Percentiles rank a stretch among this genome's conserved stretches.
phyloP scores from a whole-genome alignment of 2,888 invertebrate genomes.

The Thysanoteuthis rhombus region DNA sequence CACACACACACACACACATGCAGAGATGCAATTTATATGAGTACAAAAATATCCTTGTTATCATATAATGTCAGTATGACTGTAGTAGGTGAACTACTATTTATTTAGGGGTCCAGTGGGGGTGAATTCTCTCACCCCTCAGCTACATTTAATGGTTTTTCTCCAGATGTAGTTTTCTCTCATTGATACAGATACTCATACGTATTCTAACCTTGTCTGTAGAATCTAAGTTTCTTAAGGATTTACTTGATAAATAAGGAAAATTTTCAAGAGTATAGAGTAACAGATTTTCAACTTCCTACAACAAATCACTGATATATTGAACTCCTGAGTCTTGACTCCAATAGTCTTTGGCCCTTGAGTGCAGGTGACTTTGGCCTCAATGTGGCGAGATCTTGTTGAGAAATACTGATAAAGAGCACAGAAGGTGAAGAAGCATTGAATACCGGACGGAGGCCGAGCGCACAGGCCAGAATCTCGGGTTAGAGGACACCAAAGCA shows the following conservation, averaged over 20 bases:
- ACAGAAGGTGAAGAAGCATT: neutral
- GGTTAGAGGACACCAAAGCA: neutral
- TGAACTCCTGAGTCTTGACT: neutral
- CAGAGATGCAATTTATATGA: too few species aligned
- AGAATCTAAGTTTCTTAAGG: neutral
- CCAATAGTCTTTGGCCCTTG: neutral
- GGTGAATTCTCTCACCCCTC: too few species aligned
- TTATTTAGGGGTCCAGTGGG: too few species aligned
- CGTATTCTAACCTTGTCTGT: neutral
- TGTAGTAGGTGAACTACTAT: too few species aligned
- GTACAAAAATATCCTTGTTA: too few species aligned
- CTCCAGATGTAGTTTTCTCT: neutral
- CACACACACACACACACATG: too few species aligned
- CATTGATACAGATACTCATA: neutral
- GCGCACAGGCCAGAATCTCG: neutral
- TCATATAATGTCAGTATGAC: too few species aligned
- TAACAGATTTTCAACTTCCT: neutral
- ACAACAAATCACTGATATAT: neutral
- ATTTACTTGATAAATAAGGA: slow-evolving; percentile 12
- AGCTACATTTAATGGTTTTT: too few species aligned
- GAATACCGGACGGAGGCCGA: neutral
- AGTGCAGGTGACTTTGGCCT: neutral
- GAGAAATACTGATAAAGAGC: neutral
- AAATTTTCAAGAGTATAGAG: neutral
- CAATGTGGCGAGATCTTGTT: neutral